Evolutionary conservation across 2,113 vertebrate species (phyloP).

Genomic region (Pomatostomus ruficeps): DNA sequence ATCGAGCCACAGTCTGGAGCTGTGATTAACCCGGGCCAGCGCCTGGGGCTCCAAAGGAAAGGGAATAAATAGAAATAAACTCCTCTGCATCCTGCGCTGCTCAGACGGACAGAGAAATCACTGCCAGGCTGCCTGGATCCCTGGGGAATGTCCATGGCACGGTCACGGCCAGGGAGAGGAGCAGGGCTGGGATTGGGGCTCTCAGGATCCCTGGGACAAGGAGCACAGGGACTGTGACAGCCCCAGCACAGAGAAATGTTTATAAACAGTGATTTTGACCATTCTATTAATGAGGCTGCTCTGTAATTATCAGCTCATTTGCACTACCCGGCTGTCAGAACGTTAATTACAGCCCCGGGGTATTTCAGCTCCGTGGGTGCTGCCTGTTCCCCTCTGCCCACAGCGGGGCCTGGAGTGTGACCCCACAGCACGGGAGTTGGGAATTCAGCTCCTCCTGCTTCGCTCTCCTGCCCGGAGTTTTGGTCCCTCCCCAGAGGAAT

Average conservation of each 20-base stretch:
- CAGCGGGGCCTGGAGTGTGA: not conserved
- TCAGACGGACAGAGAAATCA: not conserved
- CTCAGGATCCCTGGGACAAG: not conserved
- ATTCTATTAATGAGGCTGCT: not conserved
- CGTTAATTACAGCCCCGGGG: not conserved
- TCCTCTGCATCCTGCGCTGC: not conserved
- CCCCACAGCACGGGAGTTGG: not conserved
- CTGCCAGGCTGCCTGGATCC: not conserved
- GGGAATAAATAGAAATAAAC: not conserved
- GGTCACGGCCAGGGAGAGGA: not conserved
- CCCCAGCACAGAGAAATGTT: not conserved
- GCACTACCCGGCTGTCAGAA: not conserved
- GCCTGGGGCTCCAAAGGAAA: not conserved
- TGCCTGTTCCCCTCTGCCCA: not conserved
- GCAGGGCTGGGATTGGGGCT: not conserved
- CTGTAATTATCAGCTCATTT: not conserved
- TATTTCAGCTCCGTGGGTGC: not conserved
- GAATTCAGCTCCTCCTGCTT: not conserved
- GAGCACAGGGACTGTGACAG: not conserved
- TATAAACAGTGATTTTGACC: not conserved
- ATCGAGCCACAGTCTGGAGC: not conserved
- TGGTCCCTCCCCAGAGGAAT: not conserved
- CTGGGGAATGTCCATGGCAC: not conserved
- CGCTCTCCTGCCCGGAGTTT: not conserved
- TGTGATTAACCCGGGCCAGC: not conserved